Percentiles rank a stretch among this genome's conserved stretches.
Conservation (phyloP, 2,888 invertebrate species). For the Griposia aprilina region DNA sequence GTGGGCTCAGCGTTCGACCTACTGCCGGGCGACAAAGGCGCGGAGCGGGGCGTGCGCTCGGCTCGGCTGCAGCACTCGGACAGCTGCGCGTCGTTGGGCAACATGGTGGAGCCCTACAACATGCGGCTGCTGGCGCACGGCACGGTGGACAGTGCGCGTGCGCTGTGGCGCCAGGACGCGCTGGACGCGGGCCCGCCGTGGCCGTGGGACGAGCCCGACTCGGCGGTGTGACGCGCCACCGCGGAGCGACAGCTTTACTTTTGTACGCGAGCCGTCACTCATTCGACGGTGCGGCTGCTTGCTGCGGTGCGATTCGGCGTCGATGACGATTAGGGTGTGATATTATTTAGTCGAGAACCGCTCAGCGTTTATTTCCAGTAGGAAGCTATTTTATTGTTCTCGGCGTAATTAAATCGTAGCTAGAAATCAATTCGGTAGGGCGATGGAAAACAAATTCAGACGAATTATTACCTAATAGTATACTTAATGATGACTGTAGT, state of each 20-base stretch:
- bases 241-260: neutral
- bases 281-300: conserved; percentile 16
- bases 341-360: conserved; percentile 49
- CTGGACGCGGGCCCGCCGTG: conserved; percentile 86
- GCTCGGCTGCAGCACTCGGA: conserved; percentile 68
- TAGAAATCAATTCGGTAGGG: conserved; percentile 48
- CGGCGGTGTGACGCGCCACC: conserved; percentile 80
- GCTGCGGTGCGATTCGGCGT: conserved; percentile 15
- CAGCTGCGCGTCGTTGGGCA: conserved; percentile 79
- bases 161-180: conserved; percentile 89
- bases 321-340: conserved; percentile 38
- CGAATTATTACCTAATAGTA: conserved; percentile 19
- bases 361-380: conserved; percentile 56
- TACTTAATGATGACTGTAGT: conserved; percentile 30
- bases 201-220: conserved; percentile 89
- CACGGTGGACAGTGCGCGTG: conserved; percentile 79
- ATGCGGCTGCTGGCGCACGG: conserved; percentile 84
- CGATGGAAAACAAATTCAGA: conserved; percentile 45
- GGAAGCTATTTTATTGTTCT: conserved; percentile 55
- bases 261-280: conserved; percentile 20
- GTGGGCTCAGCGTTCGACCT: conserved; percentile 76
- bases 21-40: conserved; percentile 77
- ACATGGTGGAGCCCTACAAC: conserved; percentile 87
- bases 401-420: conserved; percentile 52
- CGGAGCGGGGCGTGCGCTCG: conserved; percentile 58